Conservation (phyloP, 2,113 vertebrate species). For the Barnardius zonarius region DNA sequence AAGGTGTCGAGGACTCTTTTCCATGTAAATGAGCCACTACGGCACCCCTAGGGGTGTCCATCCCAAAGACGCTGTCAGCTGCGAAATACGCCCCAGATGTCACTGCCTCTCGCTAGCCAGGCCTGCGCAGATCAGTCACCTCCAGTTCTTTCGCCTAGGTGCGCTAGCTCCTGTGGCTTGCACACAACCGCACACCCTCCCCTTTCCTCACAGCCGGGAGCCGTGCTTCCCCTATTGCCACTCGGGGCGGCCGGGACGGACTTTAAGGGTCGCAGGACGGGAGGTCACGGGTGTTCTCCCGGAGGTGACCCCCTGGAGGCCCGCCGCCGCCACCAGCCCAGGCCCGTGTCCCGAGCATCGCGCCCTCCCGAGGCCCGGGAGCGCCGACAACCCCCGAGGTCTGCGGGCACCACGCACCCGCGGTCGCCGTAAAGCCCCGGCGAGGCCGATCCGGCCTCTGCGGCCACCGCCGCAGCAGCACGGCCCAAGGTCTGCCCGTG, state of each 20-base stretch:
- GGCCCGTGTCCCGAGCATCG: background rate
- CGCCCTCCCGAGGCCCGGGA: background rate
- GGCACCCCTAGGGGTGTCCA: background rate
- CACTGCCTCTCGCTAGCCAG: background rate
- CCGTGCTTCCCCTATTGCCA: fast-evolving
- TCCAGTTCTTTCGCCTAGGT: background rate
- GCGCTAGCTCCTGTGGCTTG: background rate
- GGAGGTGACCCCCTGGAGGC: background rate
- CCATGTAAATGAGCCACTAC: constrained; percentile 23
- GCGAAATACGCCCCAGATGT: background rate
- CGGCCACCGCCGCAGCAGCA: background rate
- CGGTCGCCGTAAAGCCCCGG: background rate
- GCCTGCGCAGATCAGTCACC: background rate
- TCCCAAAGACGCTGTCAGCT: constrained; percentile 15
- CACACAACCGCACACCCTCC: background rate
- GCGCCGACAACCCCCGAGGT: background rate
- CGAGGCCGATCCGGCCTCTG: background rate
- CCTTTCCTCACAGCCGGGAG: fast-evolving
- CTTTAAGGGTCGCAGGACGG: background rate
- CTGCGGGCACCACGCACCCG: background rate
- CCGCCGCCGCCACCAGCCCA: background rate
- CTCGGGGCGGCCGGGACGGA: background rate
- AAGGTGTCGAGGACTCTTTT: constrained; percentile 5
- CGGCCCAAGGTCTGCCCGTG: background rate
- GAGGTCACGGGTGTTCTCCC: background rate